phyloP scores from a whole-genome alignment of 2,797 vertebrate species.

The Geotrypetes seraphini region DNA sequence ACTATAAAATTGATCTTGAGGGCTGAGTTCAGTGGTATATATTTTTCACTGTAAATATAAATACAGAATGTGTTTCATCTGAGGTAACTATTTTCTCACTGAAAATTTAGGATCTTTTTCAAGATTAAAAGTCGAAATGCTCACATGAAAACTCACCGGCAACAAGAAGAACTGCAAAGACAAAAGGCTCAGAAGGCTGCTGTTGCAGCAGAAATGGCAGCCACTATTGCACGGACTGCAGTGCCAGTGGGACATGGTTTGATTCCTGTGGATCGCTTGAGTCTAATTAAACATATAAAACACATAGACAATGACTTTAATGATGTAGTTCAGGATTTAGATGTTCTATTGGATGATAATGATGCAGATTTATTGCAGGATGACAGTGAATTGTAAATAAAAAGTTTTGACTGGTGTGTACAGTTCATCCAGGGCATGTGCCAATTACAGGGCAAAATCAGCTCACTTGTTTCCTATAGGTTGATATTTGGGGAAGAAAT shows the following conservation, averaged over 20 bases:
- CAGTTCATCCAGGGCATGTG: conserved; percentile 46
- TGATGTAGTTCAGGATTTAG: conserved; percentile 54
- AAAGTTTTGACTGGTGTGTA: conserved; percentile 47
- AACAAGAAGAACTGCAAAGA: conserved; percentile 65
- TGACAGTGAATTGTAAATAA: conserved; percentile 60
- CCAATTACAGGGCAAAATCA: conserved; percentile 17
- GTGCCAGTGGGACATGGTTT: conserved; percentile 38
- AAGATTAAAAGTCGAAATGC: conserved; percentile 83
- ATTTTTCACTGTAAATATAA: conserved; percentile 14
- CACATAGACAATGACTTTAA: conserved; percentile 45
- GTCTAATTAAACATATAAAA: conserved; percentile 56
- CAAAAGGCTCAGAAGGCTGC: conserved; percentile 64
- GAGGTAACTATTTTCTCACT: neutral
- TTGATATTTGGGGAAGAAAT: conserved; percentile 40
- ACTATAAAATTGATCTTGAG: too few species aligned
- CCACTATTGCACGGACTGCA: conserved; percentile 51
- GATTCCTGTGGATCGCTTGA: conserved; percentile 58
- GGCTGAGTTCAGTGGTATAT: conserved; percentile 19
- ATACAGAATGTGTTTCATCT: neutral
- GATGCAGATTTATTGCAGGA: conserved; percentile 54
- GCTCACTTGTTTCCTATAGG: conserved; percentile 16
- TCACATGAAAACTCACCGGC: conserved; percentile 79
- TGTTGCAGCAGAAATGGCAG: conserved; percentile 55
- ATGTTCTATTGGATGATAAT: conserved; percentile 57
- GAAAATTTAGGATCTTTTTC: conserved; percentile 62